These are phyloP conservation scores for Capitulum mitella DNA, from an alignment of 2,888 invertebrate genomes.

Conservation along the genomic window DNA sequence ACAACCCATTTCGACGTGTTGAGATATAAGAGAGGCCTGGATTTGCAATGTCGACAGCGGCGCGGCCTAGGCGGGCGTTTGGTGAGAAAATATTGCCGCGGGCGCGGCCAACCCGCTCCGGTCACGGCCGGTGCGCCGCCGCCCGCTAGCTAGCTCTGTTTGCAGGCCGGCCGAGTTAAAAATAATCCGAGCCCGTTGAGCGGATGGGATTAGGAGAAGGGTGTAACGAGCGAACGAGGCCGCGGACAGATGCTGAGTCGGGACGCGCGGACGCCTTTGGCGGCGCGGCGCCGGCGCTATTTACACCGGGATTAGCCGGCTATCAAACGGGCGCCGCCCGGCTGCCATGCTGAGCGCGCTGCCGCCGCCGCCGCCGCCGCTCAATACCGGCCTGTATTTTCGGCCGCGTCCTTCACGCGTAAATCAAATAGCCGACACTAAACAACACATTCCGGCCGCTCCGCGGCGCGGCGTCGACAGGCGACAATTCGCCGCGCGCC, in stretches of 20 bases:
- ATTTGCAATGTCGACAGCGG: background rate
- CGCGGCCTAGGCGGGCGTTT: background rate
- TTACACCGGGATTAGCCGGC: conserved; percentile 1
- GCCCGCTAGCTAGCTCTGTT: background rate
- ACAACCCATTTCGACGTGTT: conserved; percentile 23
- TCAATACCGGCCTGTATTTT: background rate
- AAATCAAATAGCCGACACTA: conserved; percentile 19
- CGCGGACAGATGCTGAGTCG: background rate
- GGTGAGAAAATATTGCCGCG: conserved; percentile 16
- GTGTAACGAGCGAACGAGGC: background rate
- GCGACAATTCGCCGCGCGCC: background rate
- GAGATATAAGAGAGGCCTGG: conserved; percentile 20
- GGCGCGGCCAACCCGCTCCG: background rate
- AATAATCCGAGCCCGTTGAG: background rate
- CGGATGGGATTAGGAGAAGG: background rate
- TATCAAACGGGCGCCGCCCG: background rate
- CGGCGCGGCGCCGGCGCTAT: background rate
- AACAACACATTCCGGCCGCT: conserved; percentile 17
- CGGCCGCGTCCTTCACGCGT: background rate
- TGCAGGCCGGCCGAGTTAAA: background rate
- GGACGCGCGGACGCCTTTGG: background rate
- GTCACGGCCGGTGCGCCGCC: background rate
- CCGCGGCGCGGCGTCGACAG: background rate
- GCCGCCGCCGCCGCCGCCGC: background rate
- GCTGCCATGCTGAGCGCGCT: background rate